These are phyloP conservation scores for Callionymus lyra DNA, from an alignment of 2,113 vertebrate genomes.

Conservation along the genomic window DNA sequence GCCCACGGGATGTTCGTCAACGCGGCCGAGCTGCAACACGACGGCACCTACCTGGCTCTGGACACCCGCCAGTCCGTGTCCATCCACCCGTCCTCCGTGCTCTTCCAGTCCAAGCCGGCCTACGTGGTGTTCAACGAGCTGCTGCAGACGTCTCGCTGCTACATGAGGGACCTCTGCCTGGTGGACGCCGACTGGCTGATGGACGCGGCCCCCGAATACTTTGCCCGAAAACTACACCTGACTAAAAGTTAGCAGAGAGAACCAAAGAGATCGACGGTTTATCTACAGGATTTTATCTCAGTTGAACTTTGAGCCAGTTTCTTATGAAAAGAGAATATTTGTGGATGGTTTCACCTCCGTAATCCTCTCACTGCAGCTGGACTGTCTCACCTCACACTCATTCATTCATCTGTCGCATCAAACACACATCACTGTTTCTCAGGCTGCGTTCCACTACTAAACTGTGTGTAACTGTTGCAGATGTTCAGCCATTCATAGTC, in stretches of 20 bases:
- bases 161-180: conserved; percentile 89
- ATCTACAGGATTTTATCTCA: not conserved
- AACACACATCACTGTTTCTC: too few relatives aligned
- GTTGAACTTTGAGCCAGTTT: not conserved
- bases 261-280: too few relatives aligned
- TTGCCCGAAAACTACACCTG: conserved; percentile 72
- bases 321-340: not conserved
- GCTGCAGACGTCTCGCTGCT: conserved; percentile 85
- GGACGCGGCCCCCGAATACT: conserved; percentile 82
- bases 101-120: conserved; percentile 85
- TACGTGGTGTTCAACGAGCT: conserved; percentile 85
- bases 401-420: not conserved
- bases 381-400: not conserved
- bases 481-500: too few relatives aligned
- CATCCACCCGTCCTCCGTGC: conserved; percentile 90
- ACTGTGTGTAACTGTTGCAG: too few relatives aligned
- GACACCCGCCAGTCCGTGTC: conserved; percentile 79
- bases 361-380: too few relatives aligned
- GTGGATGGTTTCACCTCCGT: not conserved
- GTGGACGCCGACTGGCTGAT: conserved; percentile 86
- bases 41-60: conserved; percentile 78
- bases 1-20: conserved; percentile 88
- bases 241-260: conserved; percentile 55
- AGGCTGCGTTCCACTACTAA: too few relatives aligned
- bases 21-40: conserved; percentile 81